Evolutionary conservation across 2,113 vertebrate genomes (phyloP).

Genomic region (Tonatia bakeri): DNA sequence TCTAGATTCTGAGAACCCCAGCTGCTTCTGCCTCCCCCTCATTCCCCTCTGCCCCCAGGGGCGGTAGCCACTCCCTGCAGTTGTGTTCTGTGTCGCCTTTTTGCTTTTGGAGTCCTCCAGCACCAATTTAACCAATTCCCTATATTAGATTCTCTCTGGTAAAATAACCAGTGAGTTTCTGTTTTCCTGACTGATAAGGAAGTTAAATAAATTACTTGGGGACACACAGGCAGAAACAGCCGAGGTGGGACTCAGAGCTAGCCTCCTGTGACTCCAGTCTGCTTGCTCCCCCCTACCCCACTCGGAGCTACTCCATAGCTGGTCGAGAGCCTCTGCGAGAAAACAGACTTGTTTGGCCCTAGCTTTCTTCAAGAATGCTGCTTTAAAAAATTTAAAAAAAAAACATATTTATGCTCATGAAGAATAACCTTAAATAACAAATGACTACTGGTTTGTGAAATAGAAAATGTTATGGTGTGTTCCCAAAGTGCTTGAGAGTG

Average conservation of each 20-base stretch:
- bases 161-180: background rate
- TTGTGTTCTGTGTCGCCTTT: background rate
- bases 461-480: background rate
- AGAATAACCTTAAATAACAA: constrained; percentile 20
- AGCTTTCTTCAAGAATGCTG: background rate
- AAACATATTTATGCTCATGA: background rate
- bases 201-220: background rate
- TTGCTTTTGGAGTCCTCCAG: background rate
- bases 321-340: background rate
- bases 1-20: background rate
- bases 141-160: background rate
- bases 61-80: accelerated
- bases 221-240: background rate
- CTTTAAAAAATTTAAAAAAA: background rate
- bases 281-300: background rate
- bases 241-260: background rate
- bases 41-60: no score
- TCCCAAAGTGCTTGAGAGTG: background rate
- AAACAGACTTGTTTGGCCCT: background rate
- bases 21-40: background rate
- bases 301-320: background rate
- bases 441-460: background rate
- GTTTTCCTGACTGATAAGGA: background rate
- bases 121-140: background rate
- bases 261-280: background rate